These are phyloP conservation scores for Zaprionus ghesquierei DNA, from an alignment of 1,140 invertebrate species.

Conservation along the genomic window DNA sequence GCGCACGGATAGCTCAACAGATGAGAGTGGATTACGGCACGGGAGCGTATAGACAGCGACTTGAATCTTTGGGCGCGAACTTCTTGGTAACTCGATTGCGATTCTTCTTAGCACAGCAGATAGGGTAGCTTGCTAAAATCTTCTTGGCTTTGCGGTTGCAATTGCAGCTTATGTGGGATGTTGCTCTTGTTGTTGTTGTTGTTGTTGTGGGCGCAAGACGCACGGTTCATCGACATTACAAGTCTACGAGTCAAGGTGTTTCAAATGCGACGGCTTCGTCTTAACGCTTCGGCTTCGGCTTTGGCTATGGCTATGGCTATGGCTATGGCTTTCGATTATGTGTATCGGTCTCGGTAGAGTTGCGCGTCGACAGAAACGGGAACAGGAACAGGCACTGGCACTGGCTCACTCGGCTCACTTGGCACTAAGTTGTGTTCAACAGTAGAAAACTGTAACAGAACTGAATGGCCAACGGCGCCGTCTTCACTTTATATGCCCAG, in stretches of 20 bases:
- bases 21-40: background rate
- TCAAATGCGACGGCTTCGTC: conserved; percentile 25
- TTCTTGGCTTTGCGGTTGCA: conserved; percentile 1
- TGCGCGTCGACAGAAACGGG: background rate
- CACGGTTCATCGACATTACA: conserved; percentile 80
- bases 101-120: background rate
- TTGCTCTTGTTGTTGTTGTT: conserved; percentile 15
- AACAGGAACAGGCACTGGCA: conserved; percentile 12
- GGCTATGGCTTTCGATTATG: background rate
- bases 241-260: conserved; percentile 66
- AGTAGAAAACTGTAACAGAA: conserved; percentile 77
- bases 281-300: conserved; percentile 1
- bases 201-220: conserved; percentile 55
- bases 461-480: conserved; percentile 45
- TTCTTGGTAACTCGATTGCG: background rate
- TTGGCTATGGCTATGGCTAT: too few species aligned
- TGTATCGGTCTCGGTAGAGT: background rate
- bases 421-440: conserved; percentile 68
- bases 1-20: background rate
- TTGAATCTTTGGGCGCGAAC: too few species aligned
- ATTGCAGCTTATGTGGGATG: background rate
- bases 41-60: background rate
- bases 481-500: conserved; percentile 69
- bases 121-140: background rate
- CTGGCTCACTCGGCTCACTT: conserved; percentile 24